phyloP scores from a whole-genome alignment of 1,140 invertebrate genomes.

The Eumaeus atala region DNA sequence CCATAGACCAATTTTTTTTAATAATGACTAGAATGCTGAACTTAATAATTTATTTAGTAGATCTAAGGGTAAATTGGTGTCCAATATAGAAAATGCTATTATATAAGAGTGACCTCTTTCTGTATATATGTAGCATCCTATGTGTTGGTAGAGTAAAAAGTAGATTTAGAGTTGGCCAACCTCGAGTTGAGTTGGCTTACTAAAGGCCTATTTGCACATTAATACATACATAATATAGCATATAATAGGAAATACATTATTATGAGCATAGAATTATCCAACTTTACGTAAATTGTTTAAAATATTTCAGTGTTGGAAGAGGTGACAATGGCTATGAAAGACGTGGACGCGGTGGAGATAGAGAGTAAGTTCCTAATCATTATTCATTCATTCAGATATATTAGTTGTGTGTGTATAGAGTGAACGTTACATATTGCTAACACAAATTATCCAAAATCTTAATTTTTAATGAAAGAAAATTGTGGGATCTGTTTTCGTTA shows the following conservation, averaged over 20 bases:
- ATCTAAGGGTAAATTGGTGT: neutral
- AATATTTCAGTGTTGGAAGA: constrained; percentile 42
- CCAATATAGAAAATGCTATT: constrained; percentile 26
- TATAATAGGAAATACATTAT: neutral
- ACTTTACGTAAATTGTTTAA: neutral
- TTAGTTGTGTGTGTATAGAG: no score
- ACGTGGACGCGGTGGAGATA: constrained; percentile 45
- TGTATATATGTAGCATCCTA: constrained; percentile 21
- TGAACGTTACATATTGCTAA: no score
- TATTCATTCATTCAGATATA: no score
- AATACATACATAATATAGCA: neutral
- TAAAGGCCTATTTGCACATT: constrained; percentile 52
- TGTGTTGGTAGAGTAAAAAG: constrained; percentile 43
- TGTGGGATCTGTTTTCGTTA: no score
- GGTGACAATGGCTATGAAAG: constrained; percentile 68
- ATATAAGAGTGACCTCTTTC: constrained; percentile 3
- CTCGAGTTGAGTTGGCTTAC: constrained; percentile 33
- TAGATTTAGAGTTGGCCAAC: constrained; percentile 48
- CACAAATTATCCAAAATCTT: no score
- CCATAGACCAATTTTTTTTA: no score
- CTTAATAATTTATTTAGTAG: no score
- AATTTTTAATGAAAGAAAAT: no score
- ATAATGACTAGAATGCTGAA: no score
- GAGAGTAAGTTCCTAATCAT: constrained; percentile 75
- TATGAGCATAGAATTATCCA: neutral